A percentile compares a stretch with the other conserved stretches of the same genome.
Conservation (phyloP, 2,797 vertebrate genomes). For the Mallotus villosus region DNA sequence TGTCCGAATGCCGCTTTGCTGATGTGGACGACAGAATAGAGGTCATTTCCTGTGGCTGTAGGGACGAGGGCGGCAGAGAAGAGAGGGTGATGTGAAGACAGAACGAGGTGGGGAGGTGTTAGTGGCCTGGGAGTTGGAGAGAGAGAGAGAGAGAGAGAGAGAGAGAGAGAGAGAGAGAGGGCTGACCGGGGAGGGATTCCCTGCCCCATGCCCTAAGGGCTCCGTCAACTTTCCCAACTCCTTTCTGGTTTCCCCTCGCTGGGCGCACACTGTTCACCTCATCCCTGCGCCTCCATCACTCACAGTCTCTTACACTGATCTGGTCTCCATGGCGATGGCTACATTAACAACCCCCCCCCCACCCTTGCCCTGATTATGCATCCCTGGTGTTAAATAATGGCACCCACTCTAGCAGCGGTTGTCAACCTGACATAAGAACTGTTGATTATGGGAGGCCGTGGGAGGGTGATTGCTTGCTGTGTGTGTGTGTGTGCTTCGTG, state of each 20-base stretch:
- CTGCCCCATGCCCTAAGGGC: not conserved
- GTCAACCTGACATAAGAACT: slow-evolving; percentile 27
- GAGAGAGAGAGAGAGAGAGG: too few species aligned
- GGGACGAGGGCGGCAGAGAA: not conserved
- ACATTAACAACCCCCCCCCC: not conserved
- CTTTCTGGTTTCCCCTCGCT: not conserved
- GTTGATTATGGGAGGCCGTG: slow-evolving; percentile 31
- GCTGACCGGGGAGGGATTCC: too few species aligned
- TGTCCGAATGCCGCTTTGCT: not conserved
- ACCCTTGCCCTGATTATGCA: slow-evolving; percentile 8
- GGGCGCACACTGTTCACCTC: not conserved
- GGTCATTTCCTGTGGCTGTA: not conserved
- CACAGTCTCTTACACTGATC: not conserved
- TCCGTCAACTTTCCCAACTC: not conserved
- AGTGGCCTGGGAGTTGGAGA: too few species aligned
- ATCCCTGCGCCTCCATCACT: not conserved
- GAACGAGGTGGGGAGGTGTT: too few species aligned
- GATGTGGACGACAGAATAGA: not conserved
- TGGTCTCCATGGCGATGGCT: not conserved
- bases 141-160: too few species aligned
- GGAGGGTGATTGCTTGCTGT: slow-evolving; percentile 13
- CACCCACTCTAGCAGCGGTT: slow-evolving; percentile 27
- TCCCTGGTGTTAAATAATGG: slow-evolving; percentile 33
- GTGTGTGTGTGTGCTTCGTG: slow-evolving; percentile 17
- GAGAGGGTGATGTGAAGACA: not conserved